phyloP scores from a whole-genome alignment of 1,140 invertebrate species.

The Rhynchophorus ferrugineus region DNA sequence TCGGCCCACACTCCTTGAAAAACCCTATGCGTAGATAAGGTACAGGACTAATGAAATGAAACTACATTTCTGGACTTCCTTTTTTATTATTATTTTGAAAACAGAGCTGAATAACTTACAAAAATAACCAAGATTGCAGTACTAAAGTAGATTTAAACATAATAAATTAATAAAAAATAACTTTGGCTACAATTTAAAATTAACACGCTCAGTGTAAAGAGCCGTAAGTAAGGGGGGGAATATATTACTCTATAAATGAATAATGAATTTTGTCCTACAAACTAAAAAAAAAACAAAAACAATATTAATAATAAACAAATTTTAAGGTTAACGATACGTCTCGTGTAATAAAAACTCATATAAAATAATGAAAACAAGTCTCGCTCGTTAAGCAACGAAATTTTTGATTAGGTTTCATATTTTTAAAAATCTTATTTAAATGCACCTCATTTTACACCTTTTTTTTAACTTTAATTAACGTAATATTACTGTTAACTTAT shows the following conservation, averaged over 20 bases:
- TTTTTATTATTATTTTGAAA: constrained; percentile 17
- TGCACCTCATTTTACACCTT: too few relatives aligned
- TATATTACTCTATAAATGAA: constrained; percentile 10
- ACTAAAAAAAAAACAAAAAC: neutral
- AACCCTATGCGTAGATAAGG: too few relatives aligned
- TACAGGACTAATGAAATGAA: neutral
- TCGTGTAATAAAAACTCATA: too few relatives aligned
- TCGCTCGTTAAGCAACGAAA: too few relatives aligned
- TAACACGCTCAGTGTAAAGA: constrained; percentile 3
- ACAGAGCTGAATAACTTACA: constrained; percentile 17
- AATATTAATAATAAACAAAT: neutral
- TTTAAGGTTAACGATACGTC: too few relatives aligned
- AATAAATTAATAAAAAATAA: constrained; percentile 23
- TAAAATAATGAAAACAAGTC: too few relatives aligned
- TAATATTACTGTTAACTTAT: too few relatives aligned
- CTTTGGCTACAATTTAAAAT: constrained; percentile 23
- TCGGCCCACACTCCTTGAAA: too few relatives aligned
- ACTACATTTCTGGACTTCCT: neutral
- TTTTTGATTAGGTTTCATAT: too few relatives aligned
- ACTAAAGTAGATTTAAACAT: constrained; percentile 16
- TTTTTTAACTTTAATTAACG: too few relatives aligned
- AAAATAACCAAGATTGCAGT: constrained; percentile 16
- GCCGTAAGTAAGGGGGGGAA: constrained; percentile 6
- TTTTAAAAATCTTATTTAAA: too few relatives aligned
- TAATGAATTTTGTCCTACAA: neutral